Evolutionary conservation across 2,888 invertebrate species (phyloP).

Genomic region (Xylocampa areola): DNA sequence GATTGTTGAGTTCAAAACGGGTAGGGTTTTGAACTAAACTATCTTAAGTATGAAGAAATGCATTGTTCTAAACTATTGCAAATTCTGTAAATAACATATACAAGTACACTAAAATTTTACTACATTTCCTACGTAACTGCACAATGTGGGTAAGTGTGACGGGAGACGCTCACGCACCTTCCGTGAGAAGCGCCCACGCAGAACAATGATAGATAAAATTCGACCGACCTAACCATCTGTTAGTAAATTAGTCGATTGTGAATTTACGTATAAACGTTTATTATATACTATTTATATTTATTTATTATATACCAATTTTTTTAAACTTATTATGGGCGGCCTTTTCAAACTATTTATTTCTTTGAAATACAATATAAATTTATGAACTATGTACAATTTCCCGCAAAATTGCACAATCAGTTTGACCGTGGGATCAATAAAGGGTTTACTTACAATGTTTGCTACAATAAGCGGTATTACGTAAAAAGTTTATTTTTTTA

Average conservation of each 20-base stretch:
- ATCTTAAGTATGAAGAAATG: slow-evolving; percentile 8
- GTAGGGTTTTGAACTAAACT: slow-evolving; percentile 12
- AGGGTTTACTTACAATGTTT: too few species aligned
- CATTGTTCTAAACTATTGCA: slow-evolving; percentile 31
- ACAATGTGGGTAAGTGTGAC: slow-evolving; percentile 80
- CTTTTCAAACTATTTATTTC: too few species aligned
- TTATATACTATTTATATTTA: too few species aligned
- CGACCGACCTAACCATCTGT: slow-evolving; percentile 55
- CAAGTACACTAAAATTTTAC: slow-evolving; percentile 58
- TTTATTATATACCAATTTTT: too few species aligned
- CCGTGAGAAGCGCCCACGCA: slow-evolving; percentile 76
- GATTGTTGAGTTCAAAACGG: too few species aligned
- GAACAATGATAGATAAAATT: slow-evolving; percentile 73
- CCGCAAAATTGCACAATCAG: too few species aligned
- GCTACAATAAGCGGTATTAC: too few species aligned
- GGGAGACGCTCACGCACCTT: slow-evolving; percentile 67
- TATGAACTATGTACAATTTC: too few species aligned
- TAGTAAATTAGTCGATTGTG: slow-evolving; percentile 47
- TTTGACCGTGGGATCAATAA: too few species aligned
- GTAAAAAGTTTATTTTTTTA: too few species aligned
- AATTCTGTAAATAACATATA: slow-evolving; percentile 55
- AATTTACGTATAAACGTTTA: slow-evolving; percentile 15
- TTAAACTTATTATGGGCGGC: too few species aligned
- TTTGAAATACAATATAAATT: too few species aligned
- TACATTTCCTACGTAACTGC: slow-evolving; percentile 60